phyloP scores from a whole-genome alignment of 1,140 invertebrate species.

The Matsumurasca onukii region DNA sequence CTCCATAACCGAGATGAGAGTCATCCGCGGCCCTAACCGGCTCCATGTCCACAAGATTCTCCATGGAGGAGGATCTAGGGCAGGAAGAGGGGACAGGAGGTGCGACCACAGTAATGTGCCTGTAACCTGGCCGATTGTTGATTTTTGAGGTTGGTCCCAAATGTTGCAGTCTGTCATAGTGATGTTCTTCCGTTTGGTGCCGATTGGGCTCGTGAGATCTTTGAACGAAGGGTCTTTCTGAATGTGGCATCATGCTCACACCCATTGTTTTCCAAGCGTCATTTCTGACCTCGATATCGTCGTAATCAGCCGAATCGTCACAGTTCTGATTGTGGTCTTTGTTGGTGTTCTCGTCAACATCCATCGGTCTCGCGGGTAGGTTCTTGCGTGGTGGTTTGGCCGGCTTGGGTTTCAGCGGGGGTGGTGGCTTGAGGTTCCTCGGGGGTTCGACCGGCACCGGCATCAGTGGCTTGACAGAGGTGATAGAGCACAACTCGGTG shows the following conservation, averaged over 20 bases:
- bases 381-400: conserved; percentile 65
- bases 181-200: conserved; percentile 29
- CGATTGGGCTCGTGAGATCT: not conserved
- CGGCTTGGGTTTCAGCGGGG: conserved; percentile 54
- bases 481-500: conserved; percentile 45
- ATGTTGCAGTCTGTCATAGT: conserved; percentile 76
- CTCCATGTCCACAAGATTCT: not conserved
- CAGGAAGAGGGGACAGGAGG: conserved; percentile 4
- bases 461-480: conserved; percentile 43
- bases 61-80: no score
- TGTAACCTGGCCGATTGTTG: conserved; percentile 56
- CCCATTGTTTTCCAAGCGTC: conserved; percentile 77
- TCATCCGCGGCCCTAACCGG: conserved; percentile 65
- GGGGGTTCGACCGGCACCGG: conserved; percentile 23
- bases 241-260: conserved; percentile 65
- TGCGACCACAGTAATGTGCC: conserved; percentile 12
- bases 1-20: conserved; percentile 73
- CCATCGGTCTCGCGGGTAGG: conserved; percentile 12
- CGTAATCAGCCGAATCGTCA: conserved; percentile 55
- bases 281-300: conserved; percentile 65
- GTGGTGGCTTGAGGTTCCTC: conserved; percentile 19
- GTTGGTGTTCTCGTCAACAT: not conserved
- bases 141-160: conserved; percentile 71
- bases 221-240: conserved; percentile 12
- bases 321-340: not conserved